phyloP scores from a whole-genome alignment of 2,113 vertebrate species.

The Hydrochoerus hydrochaeris region DNA sequence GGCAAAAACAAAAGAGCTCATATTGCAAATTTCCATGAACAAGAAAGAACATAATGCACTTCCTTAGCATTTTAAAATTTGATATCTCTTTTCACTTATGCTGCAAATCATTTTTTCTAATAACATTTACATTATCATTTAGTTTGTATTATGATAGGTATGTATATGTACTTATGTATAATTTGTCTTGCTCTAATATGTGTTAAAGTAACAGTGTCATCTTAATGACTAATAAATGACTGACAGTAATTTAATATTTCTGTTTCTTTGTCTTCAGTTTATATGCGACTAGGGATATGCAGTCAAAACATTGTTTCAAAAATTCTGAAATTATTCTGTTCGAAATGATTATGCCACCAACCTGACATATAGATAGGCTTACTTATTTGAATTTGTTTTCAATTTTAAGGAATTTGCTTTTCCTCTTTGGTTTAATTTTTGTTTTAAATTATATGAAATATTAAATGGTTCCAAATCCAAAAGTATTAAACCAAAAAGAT shows the following conservation, averaged over 20 bases:
- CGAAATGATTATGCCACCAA: slow-evolving; percentile 50
- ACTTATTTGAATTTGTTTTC: slow-evolving; percentile 65
- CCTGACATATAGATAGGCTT: slow-evolving; percentile 50
- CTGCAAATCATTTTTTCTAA: slow-evolving; percentile 11
- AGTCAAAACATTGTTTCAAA: slow-evolving; percentile 28
- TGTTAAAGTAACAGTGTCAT: slow-evolving; percentile 19
- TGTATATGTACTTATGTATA: not conserved
- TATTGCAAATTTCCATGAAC: slow-evolving; percentile 7
- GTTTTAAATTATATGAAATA: slow-evolving; percentile 58
- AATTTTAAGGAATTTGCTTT: slow-evolving; percentile 41
- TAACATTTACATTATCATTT: slow-evolving; percentile 27
- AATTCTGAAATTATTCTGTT: slow-evolving; percentile 59
- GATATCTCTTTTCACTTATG: not conserved
- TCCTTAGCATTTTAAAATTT: slow-evolving; percentile 22
- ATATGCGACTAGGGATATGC: slow-evolving; percentile 28
- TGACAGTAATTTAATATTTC: slow-evolving; percentile 19
- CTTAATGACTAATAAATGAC: slow-evolving; percentile 49
- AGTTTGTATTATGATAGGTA: not conserved
- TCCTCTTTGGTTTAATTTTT: slow-evolving; percentile 62
- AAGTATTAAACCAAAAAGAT: slow-evolving; percentile 33
- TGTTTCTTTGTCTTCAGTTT: slow-evolving; percentile 33
- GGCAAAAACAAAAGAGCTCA: not conserved
- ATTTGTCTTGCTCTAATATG: slow-evolving; percentile 21
- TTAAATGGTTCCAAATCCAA: slow-evolving; percentile 47
- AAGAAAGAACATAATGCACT: slow-evolving; percentile 40